Evolutionary conservation across 2,797 vertebrate genomes (phyloP).

Genomic region (Anomalospiza imberbis): DNA sequence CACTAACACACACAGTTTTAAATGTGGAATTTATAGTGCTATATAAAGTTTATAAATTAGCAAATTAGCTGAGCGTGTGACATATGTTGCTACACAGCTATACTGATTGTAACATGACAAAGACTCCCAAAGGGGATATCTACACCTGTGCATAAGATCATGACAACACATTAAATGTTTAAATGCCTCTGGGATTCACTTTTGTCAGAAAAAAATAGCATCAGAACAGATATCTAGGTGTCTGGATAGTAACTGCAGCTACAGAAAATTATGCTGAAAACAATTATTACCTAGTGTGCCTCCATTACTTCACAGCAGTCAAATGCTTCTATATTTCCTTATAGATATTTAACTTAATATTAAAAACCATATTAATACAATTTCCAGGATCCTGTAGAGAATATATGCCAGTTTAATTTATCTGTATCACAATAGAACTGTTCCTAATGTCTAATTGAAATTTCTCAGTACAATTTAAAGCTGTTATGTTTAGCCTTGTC

Average conservation of each 20-base stretch:
- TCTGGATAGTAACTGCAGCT: not conserved
- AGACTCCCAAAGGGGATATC: not conserved
- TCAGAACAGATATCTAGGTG: not conserved
- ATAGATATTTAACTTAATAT: not conserved
- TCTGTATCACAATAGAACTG: not conserved
- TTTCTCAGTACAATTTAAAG: not conserved
- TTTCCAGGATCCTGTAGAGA: not conserved
- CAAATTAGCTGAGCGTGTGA: not conserved
- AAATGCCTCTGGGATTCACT: not conserved
- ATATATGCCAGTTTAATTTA: not conserved
- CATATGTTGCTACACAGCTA: not conserved
- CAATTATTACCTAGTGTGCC: not conserved
- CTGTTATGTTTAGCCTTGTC: not conserved
- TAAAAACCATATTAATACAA: not conserved
- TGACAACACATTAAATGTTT: not conserved
- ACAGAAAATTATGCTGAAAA: not conserved
- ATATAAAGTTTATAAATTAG: conserved; percentile 5
- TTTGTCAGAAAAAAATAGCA: not conserved
- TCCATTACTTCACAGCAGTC: not conserved
- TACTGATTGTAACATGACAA: not conserved
- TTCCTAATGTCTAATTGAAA: not conserved
- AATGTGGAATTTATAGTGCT: not conserved
- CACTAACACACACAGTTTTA: not conserved
- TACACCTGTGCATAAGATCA: not conserved
- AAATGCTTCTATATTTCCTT: not conserved